Percentiles rank a stretch among this genome's conserved stretches.
Evolutionary conservation across 2,888 invertebrate genomes (phyloP).

Genomic region (Psylliodes chrysocephalus): DNA sequence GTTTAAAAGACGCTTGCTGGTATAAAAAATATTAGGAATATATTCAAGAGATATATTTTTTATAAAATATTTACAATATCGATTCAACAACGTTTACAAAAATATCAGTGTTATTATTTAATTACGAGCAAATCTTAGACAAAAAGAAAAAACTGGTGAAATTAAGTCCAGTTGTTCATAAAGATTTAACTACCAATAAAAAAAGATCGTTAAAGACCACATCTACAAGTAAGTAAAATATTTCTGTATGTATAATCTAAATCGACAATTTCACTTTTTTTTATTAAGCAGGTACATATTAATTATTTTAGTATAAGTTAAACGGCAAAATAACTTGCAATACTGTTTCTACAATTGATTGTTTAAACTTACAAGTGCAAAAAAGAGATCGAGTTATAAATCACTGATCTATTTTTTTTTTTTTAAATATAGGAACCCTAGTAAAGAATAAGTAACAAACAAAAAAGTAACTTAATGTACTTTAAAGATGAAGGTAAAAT

Average conservation of each 20-base stretch:
- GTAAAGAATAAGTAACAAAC: slow-evolving; percentile 21
- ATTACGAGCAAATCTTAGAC: not conserved
- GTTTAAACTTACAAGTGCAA: not conserved
- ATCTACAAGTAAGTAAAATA: slow-evolving; percentile 19
- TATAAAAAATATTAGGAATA: not conserved
- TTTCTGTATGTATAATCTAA: slow-evolving; percentile 10
- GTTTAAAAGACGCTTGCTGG: not conserved
- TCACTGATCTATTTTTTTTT: not conserved
- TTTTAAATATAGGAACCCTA: slow-evolving; percentile 6
- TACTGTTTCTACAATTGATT: slow-evolving; percentile 30
- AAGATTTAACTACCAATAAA: slow-evolving; percentile 10
- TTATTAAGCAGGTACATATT: slow-evolving; percentile 33
- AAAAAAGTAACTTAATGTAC: slow-evolving; percentile 4
- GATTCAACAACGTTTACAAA: not conserved
- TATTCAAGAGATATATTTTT: not conserved
- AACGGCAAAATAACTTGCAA: slow-evolving; percentile 30
- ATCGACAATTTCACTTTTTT: slow-evolving; percentile 14
- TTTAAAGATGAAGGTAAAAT: slow-evolving; percentile 12
- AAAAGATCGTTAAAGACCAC: slow-evolving; percentile 9
- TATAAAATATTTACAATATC: not conserved
- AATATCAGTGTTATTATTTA: not conserved
- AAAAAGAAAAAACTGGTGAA: slow-evolving; percentile 10
- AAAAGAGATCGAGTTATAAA: slow-evolving; percentile 5
- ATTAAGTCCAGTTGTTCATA: slow-evolving; percentile 2
- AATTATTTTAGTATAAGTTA: slow-evolving; percentile 19